Base-by-base conservation (phyloP, 2,797 vertebrate species). In the Mormyrops attenuatus region DNA sequence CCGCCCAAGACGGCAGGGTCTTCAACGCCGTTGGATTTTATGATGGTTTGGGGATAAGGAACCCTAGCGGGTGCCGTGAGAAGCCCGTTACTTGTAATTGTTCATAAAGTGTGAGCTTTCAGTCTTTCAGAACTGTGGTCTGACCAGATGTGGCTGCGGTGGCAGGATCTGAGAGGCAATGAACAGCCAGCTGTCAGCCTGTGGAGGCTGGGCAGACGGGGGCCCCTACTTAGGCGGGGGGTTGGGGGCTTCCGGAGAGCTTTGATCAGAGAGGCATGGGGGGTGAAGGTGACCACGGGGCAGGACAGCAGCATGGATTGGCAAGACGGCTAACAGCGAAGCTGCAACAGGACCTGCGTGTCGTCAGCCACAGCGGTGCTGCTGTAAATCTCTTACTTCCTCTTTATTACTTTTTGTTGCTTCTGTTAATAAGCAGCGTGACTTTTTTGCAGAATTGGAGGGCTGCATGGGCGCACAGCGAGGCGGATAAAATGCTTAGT, bases 301-400 rank as follows among this genome's bases (percentile, higher is more conserved):
- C 63, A 17, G 17, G 34, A 50, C 86, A 20, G 20, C 86, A 63
- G 85, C 73, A 50, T 20, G 53, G 47, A 52, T 11, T 22, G 26
- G 86, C 84, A 87, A 7, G 50, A 8, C 11, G 63, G 22, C 82
- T 44, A 22, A 0, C n/a, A 44, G 60, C 6, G 13, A 66, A 34
- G 57, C 41, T 6, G 1, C 82, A 53, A 30, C 47, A 5, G 11
- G 13, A 85, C 38, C 13, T 8, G 88, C 44, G 30, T 3, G 15
- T 66, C 82, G 7, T 80, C 34, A 0, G 52, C 22, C 5, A 20
- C 38, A 38, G 9, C 17, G 30, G 22, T 11, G n/a, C 57, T 5
- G 6, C 5, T 41, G 49, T 89, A 49, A 89, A 87, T 53, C 89
- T 69, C 87, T 77, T 85, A 22, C 26, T 87, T 34, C 30, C 47